A percentile compares a stretch with the other conserved stretches of the same genome.
phyloP scores from a whole-genome alignment of 92 coral and sea anemone species.

The Pocillopora grandis region DNA sequence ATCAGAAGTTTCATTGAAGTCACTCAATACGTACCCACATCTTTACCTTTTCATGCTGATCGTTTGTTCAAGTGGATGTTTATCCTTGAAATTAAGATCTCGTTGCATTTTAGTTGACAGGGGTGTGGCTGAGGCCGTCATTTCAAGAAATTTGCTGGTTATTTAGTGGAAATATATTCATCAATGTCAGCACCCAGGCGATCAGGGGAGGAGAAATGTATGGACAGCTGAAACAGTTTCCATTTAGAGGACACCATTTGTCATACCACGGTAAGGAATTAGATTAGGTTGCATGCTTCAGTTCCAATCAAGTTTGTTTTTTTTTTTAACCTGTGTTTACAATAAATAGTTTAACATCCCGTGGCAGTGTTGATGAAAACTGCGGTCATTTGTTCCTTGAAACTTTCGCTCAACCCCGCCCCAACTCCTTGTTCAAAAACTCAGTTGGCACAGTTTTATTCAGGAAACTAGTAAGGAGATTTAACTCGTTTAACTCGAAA shows the following conservation, averaged over 20 bases:
- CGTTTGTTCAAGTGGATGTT: neutral
- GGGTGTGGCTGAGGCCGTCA: constrained; percentile 80
- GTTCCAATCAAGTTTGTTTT: too few relatives aligned
- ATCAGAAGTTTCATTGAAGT: neutral
- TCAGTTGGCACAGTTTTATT: too few relatives aligned
- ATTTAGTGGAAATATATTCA: constrained; percentile 69
- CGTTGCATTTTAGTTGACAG: constrained; percentile 50
- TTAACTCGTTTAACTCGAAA: too few relatives aligned
- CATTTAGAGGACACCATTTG: constrained; percentile 73
- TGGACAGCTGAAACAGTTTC: constrained; percentile 71
- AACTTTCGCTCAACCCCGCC: too few relatives aligned
- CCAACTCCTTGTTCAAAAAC: too few relatives aligned
- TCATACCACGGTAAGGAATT: constrained; percentile 58
- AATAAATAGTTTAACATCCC: neutral
- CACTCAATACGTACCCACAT: neutral
- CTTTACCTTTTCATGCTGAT: neutral
- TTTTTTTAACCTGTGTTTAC: too few relatives aligned
- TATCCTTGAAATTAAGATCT: neutral
- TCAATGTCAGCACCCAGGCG: constrained; percentile 70
- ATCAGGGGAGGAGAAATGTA: constrained; percentile 70
- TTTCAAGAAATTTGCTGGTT: constrained; percentile 61
- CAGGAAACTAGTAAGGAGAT: too few relatives aligned
- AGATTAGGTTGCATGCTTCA: neutral
- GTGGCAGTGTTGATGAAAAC: neutral
- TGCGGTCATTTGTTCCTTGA: too few relatives aligned